These are phyloP conservation scores for Pitta sordida DNA, from an alignment of 2,113 vertebrate genomes.

Conservation along the genomic window DNA sequence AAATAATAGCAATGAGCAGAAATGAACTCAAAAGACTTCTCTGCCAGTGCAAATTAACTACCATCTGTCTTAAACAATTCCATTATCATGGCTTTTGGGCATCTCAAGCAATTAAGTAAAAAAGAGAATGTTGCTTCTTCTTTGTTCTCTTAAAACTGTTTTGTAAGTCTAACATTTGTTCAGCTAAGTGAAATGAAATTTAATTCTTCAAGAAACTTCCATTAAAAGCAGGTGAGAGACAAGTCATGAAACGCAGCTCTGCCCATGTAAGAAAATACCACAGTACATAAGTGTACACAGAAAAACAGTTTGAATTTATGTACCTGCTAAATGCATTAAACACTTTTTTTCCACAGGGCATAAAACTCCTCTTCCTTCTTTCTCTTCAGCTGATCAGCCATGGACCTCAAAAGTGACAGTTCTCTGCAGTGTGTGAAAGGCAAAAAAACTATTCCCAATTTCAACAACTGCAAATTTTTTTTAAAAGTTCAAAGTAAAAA, in stretches of 20 bases:
- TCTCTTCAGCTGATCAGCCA: neutral
- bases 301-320: neutral
- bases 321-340: neutral
- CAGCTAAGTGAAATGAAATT: neutral
- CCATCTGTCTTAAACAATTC: neutral
- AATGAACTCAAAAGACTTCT: neutral
- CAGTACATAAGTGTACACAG: neutral
- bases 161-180: neutral
- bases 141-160: neutral
- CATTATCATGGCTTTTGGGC: neutral
- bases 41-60: neutral
- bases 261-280: neutral
- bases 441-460: neutral
- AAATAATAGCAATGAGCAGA: neutral
- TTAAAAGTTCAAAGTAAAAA: neutral
- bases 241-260: neutral
- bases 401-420: neutral
- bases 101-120: neutral
- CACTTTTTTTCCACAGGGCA: neutral
- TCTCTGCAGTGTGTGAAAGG: neutral
- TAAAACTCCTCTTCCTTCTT: neutral
- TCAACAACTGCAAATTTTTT: neutral
- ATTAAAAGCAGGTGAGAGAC: neutral
- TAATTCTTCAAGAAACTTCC: neutral
- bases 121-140: neutral